phyloP scores from a whole-genome alignment of 2,888 invertebrate species.

The Trileptium ribeirensis region DNA sequence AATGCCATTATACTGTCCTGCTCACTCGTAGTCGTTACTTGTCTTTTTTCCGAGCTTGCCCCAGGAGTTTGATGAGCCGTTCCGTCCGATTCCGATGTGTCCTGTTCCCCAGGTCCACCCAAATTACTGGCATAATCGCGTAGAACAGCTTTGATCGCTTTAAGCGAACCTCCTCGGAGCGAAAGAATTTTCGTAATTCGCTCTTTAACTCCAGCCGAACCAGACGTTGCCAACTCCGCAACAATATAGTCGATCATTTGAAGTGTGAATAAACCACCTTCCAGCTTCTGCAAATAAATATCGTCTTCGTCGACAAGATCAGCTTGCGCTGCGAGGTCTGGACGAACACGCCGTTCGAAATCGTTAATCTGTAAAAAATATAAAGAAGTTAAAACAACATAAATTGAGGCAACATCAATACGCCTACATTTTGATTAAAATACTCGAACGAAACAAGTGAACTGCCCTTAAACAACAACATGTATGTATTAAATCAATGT shows the following conservation, averaged over 20 bases:
- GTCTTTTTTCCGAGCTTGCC: background rate
- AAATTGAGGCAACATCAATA: no score
- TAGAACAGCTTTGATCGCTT: background rate
- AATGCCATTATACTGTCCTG: background rate
- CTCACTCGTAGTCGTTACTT: background rate
- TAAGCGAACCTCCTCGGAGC: background rate
- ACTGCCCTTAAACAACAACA: no score
- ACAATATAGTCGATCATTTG: slow-evolving; percentile 80
- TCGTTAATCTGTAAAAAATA: background rate
- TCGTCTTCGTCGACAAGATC: slow-evolving; percentile 66
- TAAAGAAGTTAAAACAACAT: no score
- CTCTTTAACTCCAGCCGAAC: background rate
- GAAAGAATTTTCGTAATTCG: background rate
- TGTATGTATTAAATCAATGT: no score
- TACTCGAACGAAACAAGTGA: no score
- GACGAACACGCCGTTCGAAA: background rate
- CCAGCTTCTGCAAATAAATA: slow-evolving; percentile 76
- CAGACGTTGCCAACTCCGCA: slow-evolving; percentile 56
- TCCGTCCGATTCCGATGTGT: background rate
- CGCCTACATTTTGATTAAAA: no score
- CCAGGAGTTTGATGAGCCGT: background rate
- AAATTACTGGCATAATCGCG: background rate
- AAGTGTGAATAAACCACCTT: slow-evolving; percentile 88
- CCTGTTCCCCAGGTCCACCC: background rate
- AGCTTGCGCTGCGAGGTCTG: background rate